A percentile compares a stretch with the other conserved stretches of the same genome.
Evolutionary conservation across 2,888 invertebrate genomes (phyloP).

Genomic region (Dichetophora obliterata): DNA sequence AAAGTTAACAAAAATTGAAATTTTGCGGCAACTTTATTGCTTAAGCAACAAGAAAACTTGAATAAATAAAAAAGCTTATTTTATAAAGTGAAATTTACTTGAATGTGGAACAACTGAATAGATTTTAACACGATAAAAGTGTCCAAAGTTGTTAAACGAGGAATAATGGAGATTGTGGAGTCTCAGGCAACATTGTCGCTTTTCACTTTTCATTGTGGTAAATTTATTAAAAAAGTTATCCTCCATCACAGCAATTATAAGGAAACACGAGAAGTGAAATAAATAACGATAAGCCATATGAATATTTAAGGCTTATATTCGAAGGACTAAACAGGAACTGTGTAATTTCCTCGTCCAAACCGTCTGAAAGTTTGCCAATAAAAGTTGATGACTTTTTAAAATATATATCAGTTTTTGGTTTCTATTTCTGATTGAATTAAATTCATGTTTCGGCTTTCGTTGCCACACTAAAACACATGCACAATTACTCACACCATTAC

Average conservation of each 20-base stretch:
- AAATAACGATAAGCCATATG: neutral
- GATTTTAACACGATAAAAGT: slow-evolving; percentile 32
- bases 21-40: slow-evolving; percentile 11
- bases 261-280: slow-evolving; percentile 27
- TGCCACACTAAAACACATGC: neutral
- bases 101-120: slow-evolving; percentile 28
- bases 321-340: too few relatives aligned
- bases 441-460: slow-evolving; percentile 31
- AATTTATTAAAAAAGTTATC: neutral
- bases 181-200: neutral
- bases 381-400: neutral
- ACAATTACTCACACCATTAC: neutral
- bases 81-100: slow-evolving; percentile 19
- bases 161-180: slow-evolving; percentile 2
- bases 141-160: neutral
- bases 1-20: slow-evolving; percentile 46
- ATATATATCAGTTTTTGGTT: slow-evolving; percentile 29
- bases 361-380: neutral
- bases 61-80: neutral
- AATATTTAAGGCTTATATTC: neutral
- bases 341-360: neutral
- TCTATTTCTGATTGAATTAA: slow-evolving; percentile 8
- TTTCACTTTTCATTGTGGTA: slow-evolving; percentile 41
- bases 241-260: neutral
- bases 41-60: slow-evolving; percentile 20